Conservation (phyloP, 2,113 vertebrate species). For the Xenus cinereus region DNA sequence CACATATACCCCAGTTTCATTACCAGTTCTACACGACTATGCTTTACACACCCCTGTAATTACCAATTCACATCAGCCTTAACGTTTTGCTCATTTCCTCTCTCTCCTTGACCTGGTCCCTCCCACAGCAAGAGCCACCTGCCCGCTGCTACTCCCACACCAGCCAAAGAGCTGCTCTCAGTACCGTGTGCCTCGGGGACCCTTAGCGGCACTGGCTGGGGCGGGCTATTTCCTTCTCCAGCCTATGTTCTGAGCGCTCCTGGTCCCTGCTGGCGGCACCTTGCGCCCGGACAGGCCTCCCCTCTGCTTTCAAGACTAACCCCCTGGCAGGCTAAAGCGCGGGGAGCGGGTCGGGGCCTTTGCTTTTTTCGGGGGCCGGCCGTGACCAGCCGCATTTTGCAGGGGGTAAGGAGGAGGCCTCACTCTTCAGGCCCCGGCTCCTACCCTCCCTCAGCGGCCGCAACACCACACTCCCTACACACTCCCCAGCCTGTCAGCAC, state of each 20-base stretch:
- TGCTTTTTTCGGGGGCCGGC: not conserved
- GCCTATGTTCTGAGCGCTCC: fast-evolving
- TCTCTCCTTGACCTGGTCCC: not conserved
- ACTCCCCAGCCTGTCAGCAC: not conserved
- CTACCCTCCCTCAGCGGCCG: not conserved
- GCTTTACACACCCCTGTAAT: fast-evolving
- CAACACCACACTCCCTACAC: not conserved
- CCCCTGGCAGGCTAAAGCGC: not conserved
- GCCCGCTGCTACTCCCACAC: not conserved
- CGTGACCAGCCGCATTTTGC: not conserved
- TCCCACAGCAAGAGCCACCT: not conserved
- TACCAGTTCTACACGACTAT: fast-evolving
- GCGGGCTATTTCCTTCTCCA: not conserved
- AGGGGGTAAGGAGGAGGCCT: not conserved
- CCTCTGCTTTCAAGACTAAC: too few species aligned
- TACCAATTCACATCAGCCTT: not conserved
- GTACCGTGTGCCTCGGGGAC: not conserved
- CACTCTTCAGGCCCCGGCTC: too few species aligned
- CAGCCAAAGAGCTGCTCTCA: not conserved
- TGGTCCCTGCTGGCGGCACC: not conserved
- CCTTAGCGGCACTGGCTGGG: not conserved
- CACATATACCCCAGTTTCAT: fast-evolving
- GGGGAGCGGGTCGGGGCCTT: fast-evolving
- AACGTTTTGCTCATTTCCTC: not conserved
- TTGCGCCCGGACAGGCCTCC: not conserved